Evolutionary conservation across 2,113 vertebrate species (phyloP), one percentile per base, ranked within the genome.

Genomic region (Pygoscelis adeliae): DNA sequence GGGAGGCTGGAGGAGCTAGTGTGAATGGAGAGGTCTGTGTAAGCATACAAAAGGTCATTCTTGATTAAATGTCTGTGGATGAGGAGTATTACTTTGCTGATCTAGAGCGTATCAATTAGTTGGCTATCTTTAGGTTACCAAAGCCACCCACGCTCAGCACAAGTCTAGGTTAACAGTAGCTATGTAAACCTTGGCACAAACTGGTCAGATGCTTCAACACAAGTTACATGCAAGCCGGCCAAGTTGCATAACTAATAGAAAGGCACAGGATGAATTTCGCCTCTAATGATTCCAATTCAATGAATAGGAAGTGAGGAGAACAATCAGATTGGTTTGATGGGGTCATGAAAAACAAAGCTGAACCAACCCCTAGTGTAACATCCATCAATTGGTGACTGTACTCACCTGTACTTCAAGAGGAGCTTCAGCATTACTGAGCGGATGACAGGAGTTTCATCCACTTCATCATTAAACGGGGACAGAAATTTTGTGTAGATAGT

Each of bases 341-440:
- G 23, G 53, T 38, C 38, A 23, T 1, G 11, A 61, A 61, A 56
- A 86, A 9, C 36, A 50, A 71, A 89, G 73, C 40, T 36, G 66
- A 49, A 22, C 36, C 47, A 47, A 15, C 13, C 76, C 58, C 47
- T 20, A 12, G 13, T 10, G 34, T 9, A 22, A 49, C 30, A 40
- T n/a, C 46, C 25, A 13, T 38, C 40, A 29, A 4, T 14, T 63
- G 71, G 29, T 29, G 47, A 20, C 23, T 8, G 17, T 6, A 36
- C 83, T 95, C 89, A 99, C 99, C 99, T 99, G 98, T 99, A 99
- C 90, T 99, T 99, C 55, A 99, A 89, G 53, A 99, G 98, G 46
- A 99, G 98, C 95, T 99, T 99, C 67, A 99, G 98, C 72, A 99
- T 97, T 16, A 99, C 98, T 0, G 99, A 99, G 76, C 99, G 99